Percentiles rank a stretch among this genome's conserved stretches.
phyloP scores from a whole-genome alignment of 1,140 invertebrate species.

The Cyclina sinensis region DNA sequence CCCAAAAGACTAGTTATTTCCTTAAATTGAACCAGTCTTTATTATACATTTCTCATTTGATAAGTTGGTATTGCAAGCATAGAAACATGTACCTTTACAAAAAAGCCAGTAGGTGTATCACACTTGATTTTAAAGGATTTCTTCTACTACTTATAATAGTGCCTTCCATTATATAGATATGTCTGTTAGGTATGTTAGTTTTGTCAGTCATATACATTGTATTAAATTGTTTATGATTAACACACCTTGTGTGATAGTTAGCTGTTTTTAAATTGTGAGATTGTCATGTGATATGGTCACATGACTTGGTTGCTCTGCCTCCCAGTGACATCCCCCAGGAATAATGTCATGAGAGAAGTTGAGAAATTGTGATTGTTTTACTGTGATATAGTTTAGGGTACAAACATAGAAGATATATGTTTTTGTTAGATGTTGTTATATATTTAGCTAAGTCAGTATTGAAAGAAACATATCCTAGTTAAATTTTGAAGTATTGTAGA shows the following conservation, averaged over 20 bases:
- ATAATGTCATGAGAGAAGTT: not conserved
- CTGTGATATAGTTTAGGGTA: slow-evolving; percentile 47
- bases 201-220: slow-evolving; percentile 14
- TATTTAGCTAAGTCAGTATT: slow-evolving; percentile 52
- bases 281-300: slow-evolving; percentile 7
- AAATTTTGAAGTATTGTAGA: slow-evolving; percentile 37
- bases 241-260: slow-evolving; percentile 2
- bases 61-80: too few relatives aligned
- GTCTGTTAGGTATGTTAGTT: not conserved
- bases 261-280: not conserved
- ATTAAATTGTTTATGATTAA: not conserved
- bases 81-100: too few relatives aligned
- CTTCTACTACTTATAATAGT: not conserved
- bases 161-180: slow-evolving; percentile 2
- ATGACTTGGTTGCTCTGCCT: slow-evolving; percentile 23
- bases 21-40: too few relatives aligned
- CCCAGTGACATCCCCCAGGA: slow-evolving; percentile 35
- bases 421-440: slow-evolving; percentile 7
- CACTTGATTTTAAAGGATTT: too few relatives aligned
- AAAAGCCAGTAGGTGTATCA: too few relatives aligned
- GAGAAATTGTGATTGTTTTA: not conserved
- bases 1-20: too few relatives aligned
- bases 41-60: too few relatives aligned
- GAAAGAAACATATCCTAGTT: slow-evolving; percentile 34
- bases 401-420: slow-evolving; percentile 11